phyloP scores from a whole-genome alignment of 2,113 vertebrate species.

The Ondatra zibethicus region DNA sequence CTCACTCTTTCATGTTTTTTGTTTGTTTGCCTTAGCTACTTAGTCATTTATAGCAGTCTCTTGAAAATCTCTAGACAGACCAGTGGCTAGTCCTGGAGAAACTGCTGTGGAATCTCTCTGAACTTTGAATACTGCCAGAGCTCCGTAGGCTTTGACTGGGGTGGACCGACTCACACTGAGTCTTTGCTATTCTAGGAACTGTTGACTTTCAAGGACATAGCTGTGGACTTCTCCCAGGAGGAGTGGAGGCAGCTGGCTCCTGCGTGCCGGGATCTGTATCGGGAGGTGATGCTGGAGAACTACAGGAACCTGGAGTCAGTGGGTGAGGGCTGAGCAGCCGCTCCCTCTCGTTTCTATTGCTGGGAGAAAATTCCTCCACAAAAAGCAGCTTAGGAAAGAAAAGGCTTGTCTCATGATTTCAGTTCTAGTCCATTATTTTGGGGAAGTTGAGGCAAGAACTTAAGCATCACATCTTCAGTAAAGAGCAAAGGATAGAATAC shows the following conservation, averaged over 20 bases:
- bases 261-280: constrained; percentile 61
- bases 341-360: background rate
- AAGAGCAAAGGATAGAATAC: background rate
- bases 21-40: background rate
- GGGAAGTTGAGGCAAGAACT: background rate
- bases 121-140: constrained; percentile 15
- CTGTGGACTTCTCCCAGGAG: constrained; percentile 75
- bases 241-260: constrained; percentile 70
- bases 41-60: background rate
- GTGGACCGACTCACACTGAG: background rate
- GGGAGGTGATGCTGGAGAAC: constrained; percentile 81
- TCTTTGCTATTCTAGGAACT: constrained; percentile 66
- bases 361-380: background rate
- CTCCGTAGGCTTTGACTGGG: background rate
- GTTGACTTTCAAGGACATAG: constrained; percentile 76
- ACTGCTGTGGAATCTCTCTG: constrained; percentile 11
- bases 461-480: background rate
- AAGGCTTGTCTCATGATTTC: background rate
- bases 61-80: constrained; percentile 1
- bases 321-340: constrained; percentile 54
- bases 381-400: background rate
- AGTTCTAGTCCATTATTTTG: background rate
- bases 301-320: constrained; percentile 76
- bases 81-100: background rate
- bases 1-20: background rate